Evolutionary conservation across 1,140 invertebrate genomes (phyloP).

Genomic region (Hermetia illucens): DNA sequence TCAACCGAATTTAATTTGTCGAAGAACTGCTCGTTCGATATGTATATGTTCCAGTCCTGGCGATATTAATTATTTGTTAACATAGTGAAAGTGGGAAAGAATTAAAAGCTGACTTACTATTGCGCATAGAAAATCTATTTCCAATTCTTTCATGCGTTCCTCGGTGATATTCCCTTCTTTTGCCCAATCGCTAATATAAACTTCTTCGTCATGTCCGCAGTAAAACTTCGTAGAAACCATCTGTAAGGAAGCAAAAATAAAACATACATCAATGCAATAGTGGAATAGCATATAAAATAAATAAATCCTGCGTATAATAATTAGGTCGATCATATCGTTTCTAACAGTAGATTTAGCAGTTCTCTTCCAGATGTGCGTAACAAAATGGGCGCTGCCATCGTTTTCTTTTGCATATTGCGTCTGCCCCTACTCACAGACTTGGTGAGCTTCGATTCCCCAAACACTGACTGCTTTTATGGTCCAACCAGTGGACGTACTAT

Average conservation of each 20-base stretch:
- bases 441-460: too few species aligned
- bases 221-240: constrained; percentile 92
- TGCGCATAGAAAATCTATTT: constrained; percentile 76
- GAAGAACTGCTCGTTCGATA: constrained; percentile 56
- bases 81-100: constrained; percentile 6
- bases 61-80: constrained; percentile 17
- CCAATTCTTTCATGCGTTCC: constrained; percentile 64
- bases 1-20: constrained; percentile 52
- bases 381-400: too few species aligned
- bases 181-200: constrained; percentile 82
- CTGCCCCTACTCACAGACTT: too few species aligned
- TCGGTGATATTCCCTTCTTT: constrained; percentile 57
- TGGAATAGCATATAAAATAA: too few species aligned
- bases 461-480: too few species aligned
- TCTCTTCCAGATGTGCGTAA: too few species aligned
- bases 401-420: too few species aligned
- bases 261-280: too few species aligned
- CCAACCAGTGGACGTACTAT: too few species aligned
- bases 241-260: constrained; percentile 39
- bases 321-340: too few species aligned
- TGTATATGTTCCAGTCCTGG: constrained; percentile 73
- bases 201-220: constrained; percentile 78
- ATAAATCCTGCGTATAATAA: neutral
- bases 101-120: constrained; percentile 51
- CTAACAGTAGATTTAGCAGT: too few species aligned